A percentile compares a stretch with the other conserved stretches of the same genome.
These are phyloP conservation scores for Drosophila pseudotakahashii DNA, from an alignment of 2,888 invertebrate genomes.

Conservation along the genomic window DNA sequence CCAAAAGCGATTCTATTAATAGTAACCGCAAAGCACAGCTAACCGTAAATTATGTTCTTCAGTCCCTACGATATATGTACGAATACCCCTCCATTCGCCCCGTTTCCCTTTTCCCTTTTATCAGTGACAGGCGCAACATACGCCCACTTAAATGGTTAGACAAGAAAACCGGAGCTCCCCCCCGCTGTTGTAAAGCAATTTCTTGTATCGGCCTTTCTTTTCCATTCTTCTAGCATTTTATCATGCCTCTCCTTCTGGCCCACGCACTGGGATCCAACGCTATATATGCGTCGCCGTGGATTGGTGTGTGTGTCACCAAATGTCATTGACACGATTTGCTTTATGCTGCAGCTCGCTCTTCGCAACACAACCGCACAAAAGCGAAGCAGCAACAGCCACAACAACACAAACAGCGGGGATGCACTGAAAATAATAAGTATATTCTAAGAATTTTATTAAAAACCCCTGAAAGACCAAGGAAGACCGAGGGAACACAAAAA, in stretches of 20 bases:
- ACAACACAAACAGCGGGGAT: not conserved
- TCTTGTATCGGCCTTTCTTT: constrained; percentile 68
- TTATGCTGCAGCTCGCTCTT: constrained; percentile 69
- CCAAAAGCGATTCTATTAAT: constrained; percentile 70
- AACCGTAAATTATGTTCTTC: constrained; percentile 65
- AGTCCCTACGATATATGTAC: constrained; percentile 15
- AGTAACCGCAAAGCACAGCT: constrained; percentile 55
- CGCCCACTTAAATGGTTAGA: constrained; percentile 59
- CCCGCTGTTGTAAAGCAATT: constrained; percentile 47
- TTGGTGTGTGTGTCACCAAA: constrained; percentile 71
- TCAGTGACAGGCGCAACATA: constrained; percentile 26
- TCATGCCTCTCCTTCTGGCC: constrained; percentile 16
- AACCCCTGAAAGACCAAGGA: not conserved
- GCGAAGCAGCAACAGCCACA: constrained; percentile 32
- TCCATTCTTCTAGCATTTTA: constrained; percentile 55
- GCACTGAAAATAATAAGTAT: constrained; percentile 5
- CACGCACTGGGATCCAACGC: constrained; percentile 1
- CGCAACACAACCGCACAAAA: constrained; percentile 46
- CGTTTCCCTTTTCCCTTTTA: constrained; percentile 13
- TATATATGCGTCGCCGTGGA: constrained; percentile 11
- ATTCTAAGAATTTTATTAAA: fast-evolving
- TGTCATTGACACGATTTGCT: constrained; percentile 78
- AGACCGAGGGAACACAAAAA: no score
- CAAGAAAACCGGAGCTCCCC: constrained; percentile 35
- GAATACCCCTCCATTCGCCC: constrained; percentile 1